Evolutionary conservation across 1,140 invertebrate species (phyloP).

Genomic region (Drosophila carrolli): DNA sequence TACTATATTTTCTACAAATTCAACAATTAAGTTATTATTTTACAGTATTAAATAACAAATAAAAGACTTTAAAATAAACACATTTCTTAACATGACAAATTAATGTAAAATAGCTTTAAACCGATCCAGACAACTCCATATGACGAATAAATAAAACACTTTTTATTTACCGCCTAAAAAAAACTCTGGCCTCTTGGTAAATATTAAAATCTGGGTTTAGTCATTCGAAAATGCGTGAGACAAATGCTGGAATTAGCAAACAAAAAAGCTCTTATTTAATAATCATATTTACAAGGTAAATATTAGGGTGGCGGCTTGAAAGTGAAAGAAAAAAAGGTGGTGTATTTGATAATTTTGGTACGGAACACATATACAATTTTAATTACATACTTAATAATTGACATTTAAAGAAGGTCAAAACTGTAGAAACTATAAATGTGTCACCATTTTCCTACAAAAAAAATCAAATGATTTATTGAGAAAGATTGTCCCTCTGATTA

Average conservation of each 20-base stretch:
- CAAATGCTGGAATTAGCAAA: background rate
- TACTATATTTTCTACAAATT: too few relatives aligned
- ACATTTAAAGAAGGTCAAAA: too few relatives aligned
- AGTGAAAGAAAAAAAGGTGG: background rate
- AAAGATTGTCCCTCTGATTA: background rate
- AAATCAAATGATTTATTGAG: background rate
- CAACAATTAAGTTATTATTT: too few relatives aligned
- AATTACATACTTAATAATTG: too few relatives aligned
- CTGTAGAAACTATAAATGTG: too few relatives aligned
- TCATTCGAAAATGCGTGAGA: constrained; percentile 6
- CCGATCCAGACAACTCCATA: background rate
- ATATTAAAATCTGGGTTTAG: background rate
- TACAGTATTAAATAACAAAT: background rate
- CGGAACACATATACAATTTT: too few relatives aligned
- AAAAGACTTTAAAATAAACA: background rate
- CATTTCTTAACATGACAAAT: background rate
- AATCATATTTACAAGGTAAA: constrained; percentile 11
- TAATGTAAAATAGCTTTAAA: background rate
- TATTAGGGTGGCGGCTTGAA: background rate
- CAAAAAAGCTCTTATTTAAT: background rate
- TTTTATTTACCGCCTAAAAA: background rate
- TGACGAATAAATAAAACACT: too few relatives aligned
- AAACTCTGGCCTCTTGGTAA: background rate
- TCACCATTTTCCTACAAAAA: background rate
- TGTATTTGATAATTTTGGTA: too few relatives aligned